Conservation (phyloP, 2,888 invertebrate species). For the Cheilosia urbana region DNA sequence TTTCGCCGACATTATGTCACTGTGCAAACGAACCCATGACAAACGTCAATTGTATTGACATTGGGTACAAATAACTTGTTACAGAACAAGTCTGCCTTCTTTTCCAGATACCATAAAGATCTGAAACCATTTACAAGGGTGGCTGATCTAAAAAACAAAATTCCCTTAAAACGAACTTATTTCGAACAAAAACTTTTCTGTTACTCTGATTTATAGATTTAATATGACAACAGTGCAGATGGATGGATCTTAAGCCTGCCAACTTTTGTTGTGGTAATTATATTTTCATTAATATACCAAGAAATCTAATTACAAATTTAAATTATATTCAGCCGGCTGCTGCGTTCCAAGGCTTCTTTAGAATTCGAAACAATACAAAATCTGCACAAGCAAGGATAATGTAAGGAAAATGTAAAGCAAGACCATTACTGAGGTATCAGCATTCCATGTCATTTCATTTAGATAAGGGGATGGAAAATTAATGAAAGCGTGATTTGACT, state of each 20-base stretch:
- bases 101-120: no score
- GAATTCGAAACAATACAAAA: conserved; percentile 7
- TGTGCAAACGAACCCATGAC: neutral
- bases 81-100: no score
- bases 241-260: neutral
- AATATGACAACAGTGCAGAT: neutral
- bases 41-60: neutral
- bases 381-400: conserved; percentile 21
- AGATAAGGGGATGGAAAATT: neutral
- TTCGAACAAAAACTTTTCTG: neutral
- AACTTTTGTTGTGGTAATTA: neutral
- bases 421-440: conserved; percentile 27
- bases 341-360: neutral
- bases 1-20: neutral
- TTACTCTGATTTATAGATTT: neutral
- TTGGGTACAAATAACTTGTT: neutral
- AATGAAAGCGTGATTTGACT: conserved; percentile 19
- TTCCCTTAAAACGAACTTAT: no score
- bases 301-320: neutral
- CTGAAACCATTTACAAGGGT: no score
- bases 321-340: neutral
- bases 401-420: neutral
- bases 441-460: conserved; percentile 34
- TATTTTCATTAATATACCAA: neutral
- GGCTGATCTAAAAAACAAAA: no score